Evolutionary conservation across 1,140 invertebrate genomes (phyloP).

Genomic region (Drosophila sp.): DNA sequence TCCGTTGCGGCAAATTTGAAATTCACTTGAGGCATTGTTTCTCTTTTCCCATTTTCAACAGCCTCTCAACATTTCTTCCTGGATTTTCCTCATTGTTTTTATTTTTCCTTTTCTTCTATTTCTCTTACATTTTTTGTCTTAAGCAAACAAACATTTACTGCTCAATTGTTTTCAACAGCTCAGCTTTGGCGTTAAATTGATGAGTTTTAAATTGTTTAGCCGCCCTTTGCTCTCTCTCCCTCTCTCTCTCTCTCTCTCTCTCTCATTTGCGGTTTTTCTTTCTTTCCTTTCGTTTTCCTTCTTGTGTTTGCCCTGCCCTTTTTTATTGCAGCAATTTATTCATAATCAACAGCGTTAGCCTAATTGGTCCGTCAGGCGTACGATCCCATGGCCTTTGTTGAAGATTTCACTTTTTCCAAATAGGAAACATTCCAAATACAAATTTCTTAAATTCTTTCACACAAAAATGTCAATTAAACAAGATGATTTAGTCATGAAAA

Average conservation of each 20-base stretch:
- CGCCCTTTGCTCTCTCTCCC: neutral
- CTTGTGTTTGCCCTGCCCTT: neutral
- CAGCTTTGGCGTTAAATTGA: constrained; percentile 70
- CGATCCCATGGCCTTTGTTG: constrained; percentile 33
- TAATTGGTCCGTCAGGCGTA: constrained; percentile 56
- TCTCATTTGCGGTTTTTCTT: neutral
- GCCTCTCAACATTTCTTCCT: neutral
- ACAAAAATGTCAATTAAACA: constrained; percentile 6
- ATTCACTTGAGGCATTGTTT: constrained; percentile 38
- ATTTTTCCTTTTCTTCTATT: constrained; percentile 4
- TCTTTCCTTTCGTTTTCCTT: constrained; percentile 6
- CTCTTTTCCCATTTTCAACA: neutral
- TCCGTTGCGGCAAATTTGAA: constrained; percentile 27
- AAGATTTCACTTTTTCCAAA: constrained; percentile 11
- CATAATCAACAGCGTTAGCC: constrained; percentile 60
- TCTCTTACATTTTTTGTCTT: constrained; percentile 41
- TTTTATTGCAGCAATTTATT: constrained; percentile 58
- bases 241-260: no score
- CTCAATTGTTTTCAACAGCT: constrained; percentile 75
- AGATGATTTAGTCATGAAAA: neutral
- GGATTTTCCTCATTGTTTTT: constrained; percentile 19
- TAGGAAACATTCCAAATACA: constrained; percentile 5
- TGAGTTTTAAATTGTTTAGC: constrained; percentile 71
- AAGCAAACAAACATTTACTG: constrained; percentile 73
- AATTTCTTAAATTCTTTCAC: neutral